Percentiles rank a stretch among this genome's conserved stretches.
phyloP scores from a whole-genome alignment of 2,797 vertebrate genomes.

The Spinus olivaceus region DNA sequence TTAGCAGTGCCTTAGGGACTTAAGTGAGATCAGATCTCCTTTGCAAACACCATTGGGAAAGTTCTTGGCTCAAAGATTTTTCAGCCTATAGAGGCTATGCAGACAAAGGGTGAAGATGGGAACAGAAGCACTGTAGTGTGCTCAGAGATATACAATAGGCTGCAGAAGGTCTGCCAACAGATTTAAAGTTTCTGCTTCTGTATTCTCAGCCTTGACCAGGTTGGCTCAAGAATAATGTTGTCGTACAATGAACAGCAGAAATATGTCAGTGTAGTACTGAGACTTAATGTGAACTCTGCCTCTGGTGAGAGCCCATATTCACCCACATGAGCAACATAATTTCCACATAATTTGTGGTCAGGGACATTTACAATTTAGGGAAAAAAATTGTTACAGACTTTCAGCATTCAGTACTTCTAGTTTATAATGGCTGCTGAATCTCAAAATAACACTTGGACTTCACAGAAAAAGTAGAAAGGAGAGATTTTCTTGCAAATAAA shows the following conservation, averaged over 20 bases:
- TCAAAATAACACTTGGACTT: conserved; percentile 3
- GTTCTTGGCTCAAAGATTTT: conserved; percentile 18
- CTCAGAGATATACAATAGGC: background rate
- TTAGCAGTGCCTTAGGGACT: background rate
- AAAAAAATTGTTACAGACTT: background rate
- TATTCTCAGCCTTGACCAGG: conserved; percentile 1
- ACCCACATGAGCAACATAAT: background rate
- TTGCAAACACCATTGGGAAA: conserved; percentile 5
- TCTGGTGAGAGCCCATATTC: background rate
- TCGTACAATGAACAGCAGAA: background rate
- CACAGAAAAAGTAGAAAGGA: background rate
- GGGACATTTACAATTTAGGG: background rate
- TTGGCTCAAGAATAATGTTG: background rate
- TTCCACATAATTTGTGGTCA: background rate
- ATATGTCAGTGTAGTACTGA: background rate
- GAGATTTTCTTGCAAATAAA: conserved; percentile 35
- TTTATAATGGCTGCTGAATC: background rate
- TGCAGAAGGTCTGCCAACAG: background rate
- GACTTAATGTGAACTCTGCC: background rate
- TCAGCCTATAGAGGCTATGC: background rate
- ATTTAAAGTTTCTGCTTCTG: conserved; percentile 11
- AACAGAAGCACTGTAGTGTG: background rate
- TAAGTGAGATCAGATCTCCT: conserved; percentile 15
- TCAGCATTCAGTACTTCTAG: background rate
- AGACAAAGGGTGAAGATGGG: conserved; percentile 1